A percentile compares a stretch with the other conserved stretches of the same genome.
phyloP scores from a whole-genome alignment of 2,888 invertebrate genomes.

The Nebria brevicollis region DNA sequence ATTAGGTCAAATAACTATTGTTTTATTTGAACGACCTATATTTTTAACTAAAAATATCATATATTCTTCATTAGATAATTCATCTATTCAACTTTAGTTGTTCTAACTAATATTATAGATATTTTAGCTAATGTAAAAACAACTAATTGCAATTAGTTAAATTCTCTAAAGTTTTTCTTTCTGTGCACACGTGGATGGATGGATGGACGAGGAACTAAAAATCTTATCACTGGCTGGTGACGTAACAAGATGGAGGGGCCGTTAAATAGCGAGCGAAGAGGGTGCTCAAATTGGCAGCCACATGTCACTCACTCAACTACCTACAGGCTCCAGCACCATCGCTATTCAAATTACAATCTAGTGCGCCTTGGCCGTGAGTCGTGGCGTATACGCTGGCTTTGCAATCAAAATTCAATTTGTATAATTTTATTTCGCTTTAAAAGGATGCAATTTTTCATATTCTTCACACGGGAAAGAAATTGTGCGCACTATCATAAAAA shows the following conservation, averaged over 20 bases:
- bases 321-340: background rate
- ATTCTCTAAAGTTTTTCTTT: too few relatives aligned
- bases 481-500: background rate
- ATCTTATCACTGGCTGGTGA: background rate
- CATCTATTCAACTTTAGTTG: too few relatives aligned
- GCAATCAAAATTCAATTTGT: conserved; percentile 1
- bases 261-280: background rate
- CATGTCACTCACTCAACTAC: conserved; percentile 1
- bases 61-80: too few relatives aligned
- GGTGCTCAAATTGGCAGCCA: background rate
- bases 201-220: background rate
- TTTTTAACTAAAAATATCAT: too few relatives aligned
- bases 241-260: background rate
- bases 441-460: conserved; percentile 1
- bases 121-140: too few relatives aligned
- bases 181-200: too few relatives aligned
- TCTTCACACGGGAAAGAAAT: background rate
- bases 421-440: background rate
- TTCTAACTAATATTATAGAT: too few relatives aligned
- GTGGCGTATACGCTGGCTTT: background rate
- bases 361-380: background rate
- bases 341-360: conserved; percentile 1
- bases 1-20: too few relatives aligned
- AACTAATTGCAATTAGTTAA: too few relatives aligned
- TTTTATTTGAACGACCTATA: too few relatives aligned